Percentiles rank a stretch among this genome's conserved stretches.
These are phyloP conservation scores for Dasypolia templi DNA, from an alignment of 2,888 invertebrate species.

Conservation along the genomic window DNA sequence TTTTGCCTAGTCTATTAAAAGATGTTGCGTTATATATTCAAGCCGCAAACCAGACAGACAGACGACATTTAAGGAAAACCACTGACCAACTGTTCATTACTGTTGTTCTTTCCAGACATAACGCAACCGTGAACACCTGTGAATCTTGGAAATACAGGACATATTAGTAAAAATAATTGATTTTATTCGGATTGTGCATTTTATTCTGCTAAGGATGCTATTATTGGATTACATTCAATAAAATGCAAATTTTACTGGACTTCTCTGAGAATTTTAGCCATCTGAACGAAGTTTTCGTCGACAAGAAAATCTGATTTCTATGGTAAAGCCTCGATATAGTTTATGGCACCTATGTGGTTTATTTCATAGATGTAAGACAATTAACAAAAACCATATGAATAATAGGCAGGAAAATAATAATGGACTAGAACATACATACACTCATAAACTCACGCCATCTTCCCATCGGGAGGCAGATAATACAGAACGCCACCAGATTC, in stretches of 20 bases:
- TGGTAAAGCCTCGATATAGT: neutral
- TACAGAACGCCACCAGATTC: too few relatives aligned
- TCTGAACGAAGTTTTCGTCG: neutral
- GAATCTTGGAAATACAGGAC: neutral
- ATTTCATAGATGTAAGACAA: neutral
- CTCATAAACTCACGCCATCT: too few relatives aligned
- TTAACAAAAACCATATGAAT: neutral
- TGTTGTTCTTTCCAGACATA: neutral
- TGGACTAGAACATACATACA: too few relatives aligned
- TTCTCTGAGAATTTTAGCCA: neutral
- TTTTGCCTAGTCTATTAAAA: slow-evolving; percentile 33
- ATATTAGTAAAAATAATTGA: too few relatives aligned
- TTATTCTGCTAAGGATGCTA: neutral
- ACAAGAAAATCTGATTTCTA: neutral
- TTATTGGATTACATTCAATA: neutral
- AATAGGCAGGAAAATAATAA: neutral
- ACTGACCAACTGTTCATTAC: slow-evolving; percentile 4
- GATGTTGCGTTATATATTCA: slow-evolving; percentile 44
- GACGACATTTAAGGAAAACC: slow-evolving; percentile 39
- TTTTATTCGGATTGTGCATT: too few relatives aligned
- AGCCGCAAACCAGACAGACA: slow-evolving; percentile 44
- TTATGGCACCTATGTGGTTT: neutral
- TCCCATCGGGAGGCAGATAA: too few relatives aligned
- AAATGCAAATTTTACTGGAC: neutral
- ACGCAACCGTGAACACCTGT: neutral